Conservation (phyloP, 2,888 invertebrate genomes). For the Helobdella robusta region DNA sequence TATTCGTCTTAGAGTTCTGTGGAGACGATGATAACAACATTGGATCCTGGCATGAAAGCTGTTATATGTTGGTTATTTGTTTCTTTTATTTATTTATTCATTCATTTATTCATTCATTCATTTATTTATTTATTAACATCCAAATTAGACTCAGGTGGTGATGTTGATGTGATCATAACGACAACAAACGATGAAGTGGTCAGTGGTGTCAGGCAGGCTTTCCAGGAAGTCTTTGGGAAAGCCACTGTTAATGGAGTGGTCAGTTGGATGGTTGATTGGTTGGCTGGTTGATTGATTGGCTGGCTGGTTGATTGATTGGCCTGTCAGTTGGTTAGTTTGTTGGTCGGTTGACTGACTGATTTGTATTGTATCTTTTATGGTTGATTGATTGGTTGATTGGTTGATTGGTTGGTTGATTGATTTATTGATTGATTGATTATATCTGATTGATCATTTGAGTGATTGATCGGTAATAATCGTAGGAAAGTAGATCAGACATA, state of each 20-base stretch:
- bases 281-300: no score
- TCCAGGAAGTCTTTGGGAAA: constrained; percentile 68
- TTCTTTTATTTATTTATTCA: neutral
- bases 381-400: no score
- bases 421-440: no score
- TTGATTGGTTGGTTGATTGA: no score
- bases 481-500: constrained; percentile 52
- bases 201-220: constrained; percentile 67
- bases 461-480: no score
- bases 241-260: constrained; percentile 58
- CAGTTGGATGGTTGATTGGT: no score
- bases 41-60: constrained; percentile 81
- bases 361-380: no score
- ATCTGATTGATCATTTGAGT: no score
- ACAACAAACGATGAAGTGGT: constrained; percentile 69
- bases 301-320: no score
- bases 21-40: constrained; percentile 73
- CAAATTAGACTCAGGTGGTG: constrained; percentile 65
- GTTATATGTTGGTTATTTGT: constrained; percentile 62
- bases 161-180: constrained; percentile 64
- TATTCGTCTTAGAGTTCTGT: constrained; percentile 58
- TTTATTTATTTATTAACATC: neutral
- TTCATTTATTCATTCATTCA: neutral
- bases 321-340: no score
- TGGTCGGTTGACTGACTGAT: no score